Evolutionary conservation across 2,888 invertebrate species (phyloP).

Genomic region (Sinhomidia bicolor): DNA sequence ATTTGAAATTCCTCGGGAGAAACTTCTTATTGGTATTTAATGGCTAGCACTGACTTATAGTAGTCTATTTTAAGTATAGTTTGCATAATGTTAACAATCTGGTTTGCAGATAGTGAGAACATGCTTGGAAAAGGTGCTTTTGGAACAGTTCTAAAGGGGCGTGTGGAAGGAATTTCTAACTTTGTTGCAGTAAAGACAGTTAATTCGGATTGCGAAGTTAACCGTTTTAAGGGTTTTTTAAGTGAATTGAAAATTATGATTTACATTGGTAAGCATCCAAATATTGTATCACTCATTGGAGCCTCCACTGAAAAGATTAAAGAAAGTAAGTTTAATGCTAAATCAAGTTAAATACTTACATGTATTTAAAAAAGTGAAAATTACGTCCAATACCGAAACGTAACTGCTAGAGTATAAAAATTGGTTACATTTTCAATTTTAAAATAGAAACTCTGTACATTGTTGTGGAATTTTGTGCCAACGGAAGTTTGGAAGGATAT

Average conservation of each 20-base stretch:
- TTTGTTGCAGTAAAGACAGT: slow-evolving; percentile 74
- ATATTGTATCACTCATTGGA: slow-evolving; percentile 71
- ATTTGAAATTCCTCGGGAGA: slow-evolving; percentile 74
- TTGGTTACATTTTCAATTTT: too few species aligned
- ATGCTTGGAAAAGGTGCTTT: slow-evolving; percentile 76
- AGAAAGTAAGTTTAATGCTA: slow-evolving; percentile 64
- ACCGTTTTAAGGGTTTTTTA: slow-evolving; percentile 73
- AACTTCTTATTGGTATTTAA: slow-evolving; percentile 70
- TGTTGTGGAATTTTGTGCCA: slow-evolving; percentile 73
- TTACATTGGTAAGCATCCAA: slow-evolving; percentile 73
- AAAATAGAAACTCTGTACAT: slow-evolving; percentile 75
- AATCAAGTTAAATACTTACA: too few species aligned
- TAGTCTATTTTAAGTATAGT: not conserved
- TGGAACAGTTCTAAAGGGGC: slow-evolving; percentile 74
- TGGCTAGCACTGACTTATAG: not conserved
- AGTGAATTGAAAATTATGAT: slow-evolving; percentile 76
- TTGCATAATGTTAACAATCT: not conserved
- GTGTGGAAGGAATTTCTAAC: slow-evolving; percentile 66
- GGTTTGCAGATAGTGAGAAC: slow-evolving; percentile 68
- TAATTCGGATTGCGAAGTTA: slow-evolving; percentile 70
- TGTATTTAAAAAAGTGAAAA: slow-evolving; percentile 5
- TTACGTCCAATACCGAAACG: too few species aligned
- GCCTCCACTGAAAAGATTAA: slow-evolving; percentile 75
- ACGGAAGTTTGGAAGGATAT: slow-evolving; percentile 73
- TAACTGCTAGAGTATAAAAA: too few species aligned